Conservation (phyloP, 1,140 invertebrate genomes). For the Bombus terrestris region DNA sequence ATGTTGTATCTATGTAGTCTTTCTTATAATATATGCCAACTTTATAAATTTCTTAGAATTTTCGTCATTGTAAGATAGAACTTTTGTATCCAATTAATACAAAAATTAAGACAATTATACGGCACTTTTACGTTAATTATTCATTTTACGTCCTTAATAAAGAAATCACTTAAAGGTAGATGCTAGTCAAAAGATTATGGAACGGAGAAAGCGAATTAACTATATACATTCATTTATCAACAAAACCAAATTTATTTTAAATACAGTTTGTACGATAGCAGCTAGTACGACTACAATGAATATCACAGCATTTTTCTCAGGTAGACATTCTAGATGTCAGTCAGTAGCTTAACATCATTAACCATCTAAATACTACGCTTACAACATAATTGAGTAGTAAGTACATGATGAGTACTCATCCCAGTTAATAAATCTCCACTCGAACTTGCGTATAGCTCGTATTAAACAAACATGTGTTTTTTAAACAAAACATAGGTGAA, state of each 20-base stretch:
- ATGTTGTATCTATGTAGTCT: neutral
- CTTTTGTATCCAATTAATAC: neutral
- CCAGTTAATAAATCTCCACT: neutral
- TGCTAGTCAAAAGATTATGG: neutral
- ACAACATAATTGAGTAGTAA: conserved; percentile 33
- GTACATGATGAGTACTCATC: conserved; percentile 33
- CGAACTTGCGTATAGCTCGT: conserved; percentile 32
- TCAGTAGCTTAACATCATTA: conserved; percentile 64
- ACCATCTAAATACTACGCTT: conserved; percentile 42
- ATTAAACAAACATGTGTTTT: conserved; percentile 68
- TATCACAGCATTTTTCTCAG: conserved; percentile 80
- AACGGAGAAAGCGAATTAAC: conserved; percentile 10
- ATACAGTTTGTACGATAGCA: conserved; percentile 70
- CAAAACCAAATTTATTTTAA: conserved; percentile 69
- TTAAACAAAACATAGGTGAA: conserved; percentile 68
- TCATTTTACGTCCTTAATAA: too few species aligned
- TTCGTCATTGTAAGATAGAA: neutral
- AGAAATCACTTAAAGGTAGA: neutral
- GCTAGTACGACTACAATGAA: conserved; percentile 75
- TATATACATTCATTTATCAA: conserved; percentile 47
- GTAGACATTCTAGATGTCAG: conserved; percentile 78
- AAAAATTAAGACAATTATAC: too few species aligned
- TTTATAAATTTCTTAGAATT: neutral
- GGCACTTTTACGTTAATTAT: too few species aligned
- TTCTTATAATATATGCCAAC: neutral